Conservation (phyloP, 2,888 invertebrate species). For the Eurois occulta region DNA sequence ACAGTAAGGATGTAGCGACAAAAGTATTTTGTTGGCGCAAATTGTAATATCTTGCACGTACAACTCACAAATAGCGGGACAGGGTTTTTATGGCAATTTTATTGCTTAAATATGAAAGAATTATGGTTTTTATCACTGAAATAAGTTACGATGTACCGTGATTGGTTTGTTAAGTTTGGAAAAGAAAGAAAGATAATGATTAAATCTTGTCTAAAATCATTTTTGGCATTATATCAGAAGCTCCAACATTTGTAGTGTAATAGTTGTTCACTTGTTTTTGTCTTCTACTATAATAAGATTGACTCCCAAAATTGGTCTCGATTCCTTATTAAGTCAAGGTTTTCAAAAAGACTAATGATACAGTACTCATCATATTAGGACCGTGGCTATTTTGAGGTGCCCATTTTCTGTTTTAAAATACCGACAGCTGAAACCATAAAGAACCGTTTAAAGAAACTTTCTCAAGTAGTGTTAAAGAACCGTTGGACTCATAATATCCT, state of each 20-base stretch:
- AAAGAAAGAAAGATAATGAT: background rate
- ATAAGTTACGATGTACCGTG: conserved; percentile 50
- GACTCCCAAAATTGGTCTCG: background rate
- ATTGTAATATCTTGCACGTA: conserved; percentile 50
- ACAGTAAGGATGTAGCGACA: background rate
- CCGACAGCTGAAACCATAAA: background rate
- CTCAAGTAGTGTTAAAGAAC: background rate
- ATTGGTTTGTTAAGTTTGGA: conserved; percentile 14
- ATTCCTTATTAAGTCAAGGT: background rate
- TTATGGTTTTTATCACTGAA: conserved; percentile 43
- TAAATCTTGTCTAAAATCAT: background rate
- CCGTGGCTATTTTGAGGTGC: background rate
- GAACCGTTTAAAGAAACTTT: too few species aligned
- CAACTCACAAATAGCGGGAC: conserved; percentile 25
- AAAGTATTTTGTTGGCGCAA: conserved; percentile 3
- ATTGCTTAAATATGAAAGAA: conserved; percentile 42
- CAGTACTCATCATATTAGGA: background rate
- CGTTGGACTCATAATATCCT: too few species aligned
- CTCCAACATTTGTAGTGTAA: background rate
- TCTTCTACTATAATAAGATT: background rate
- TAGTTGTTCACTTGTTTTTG: background rate
- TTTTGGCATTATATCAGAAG: background rate
- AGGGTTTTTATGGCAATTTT: conserved; percentile 41
- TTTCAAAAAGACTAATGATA: background rate
- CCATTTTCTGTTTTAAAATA: background rate